These are phyloP conservation scores for Gnathonemus longibarbis DNA, from an alignment of 2,113 vertebrate genomes.

Conservation along the genomic window DNA sequence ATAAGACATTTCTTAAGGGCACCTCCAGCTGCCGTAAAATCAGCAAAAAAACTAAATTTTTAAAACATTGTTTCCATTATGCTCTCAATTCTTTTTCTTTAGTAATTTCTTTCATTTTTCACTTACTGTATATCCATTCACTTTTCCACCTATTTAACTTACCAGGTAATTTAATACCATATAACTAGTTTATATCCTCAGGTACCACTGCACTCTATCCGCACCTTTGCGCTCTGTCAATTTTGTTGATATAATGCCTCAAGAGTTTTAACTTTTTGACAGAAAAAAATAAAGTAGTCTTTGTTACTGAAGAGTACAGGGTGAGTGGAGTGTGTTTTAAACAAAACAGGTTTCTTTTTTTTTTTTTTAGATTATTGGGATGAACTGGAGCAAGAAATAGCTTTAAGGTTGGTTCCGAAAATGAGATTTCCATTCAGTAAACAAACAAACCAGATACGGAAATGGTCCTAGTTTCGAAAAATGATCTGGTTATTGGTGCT, in stretches of 20 bases:
- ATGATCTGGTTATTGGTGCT: conserved; percentile 9
- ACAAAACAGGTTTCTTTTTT: conserved; percentile 32
- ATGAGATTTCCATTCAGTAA: conserved; percentile 27
- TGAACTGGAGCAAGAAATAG: conserved; percentile 35
- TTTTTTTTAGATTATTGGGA: conserved; percentile 41
- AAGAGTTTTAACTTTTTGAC: neutral
- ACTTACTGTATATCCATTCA: neutral
- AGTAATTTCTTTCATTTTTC: neutral
- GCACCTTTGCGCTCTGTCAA: neutral
- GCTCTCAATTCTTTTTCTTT: neutral
- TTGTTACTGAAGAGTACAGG: neutral
- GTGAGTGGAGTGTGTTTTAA: conserved; percentile 21
- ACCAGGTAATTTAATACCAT: neutral
- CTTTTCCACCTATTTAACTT: neutral
- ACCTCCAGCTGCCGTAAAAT: neutral
- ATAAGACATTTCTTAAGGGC: neutral
- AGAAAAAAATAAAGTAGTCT: neutral
- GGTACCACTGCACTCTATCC: neutral
- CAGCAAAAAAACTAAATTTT: neutral
- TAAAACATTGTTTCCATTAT: neutral
- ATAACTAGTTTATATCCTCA: neutral
- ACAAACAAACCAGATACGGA: conserved; percentile 21
- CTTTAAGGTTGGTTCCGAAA: conserved; percentile 37
- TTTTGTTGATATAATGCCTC: neutral
- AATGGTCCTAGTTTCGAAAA: neutral